Evolutionary conservation across 2,888 invertebrate genomes (phyloP).

Genomic region (Dynastes grantii): DNA sequence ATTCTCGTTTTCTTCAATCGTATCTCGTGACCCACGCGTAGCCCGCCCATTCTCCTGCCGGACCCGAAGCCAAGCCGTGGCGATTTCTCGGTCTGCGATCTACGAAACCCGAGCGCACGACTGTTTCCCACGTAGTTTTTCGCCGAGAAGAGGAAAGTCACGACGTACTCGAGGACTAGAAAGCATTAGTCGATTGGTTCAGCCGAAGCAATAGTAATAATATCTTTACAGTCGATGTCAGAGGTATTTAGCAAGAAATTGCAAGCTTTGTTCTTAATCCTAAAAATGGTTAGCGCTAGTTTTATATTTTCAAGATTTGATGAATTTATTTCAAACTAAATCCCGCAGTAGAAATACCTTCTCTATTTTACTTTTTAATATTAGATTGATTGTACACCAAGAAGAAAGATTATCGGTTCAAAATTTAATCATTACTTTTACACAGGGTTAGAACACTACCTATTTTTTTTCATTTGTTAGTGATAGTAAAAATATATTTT

Average conservation of each 20-base stretch:
- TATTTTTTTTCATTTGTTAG: too few species aligned
- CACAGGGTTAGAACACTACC: too few species aligned
- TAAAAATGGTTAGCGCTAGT: too few species aligned
- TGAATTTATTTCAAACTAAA: too few species aligned
- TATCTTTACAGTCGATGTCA: not conserved
- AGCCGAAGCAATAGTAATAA: not conserved
- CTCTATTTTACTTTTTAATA: too few species aligned
- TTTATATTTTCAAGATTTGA: too few species aligned
- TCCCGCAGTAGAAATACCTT: too few species aligned
- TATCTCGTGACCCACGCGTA: constrained; percentile 23
- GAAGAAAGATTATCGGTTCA: too few species aligned
- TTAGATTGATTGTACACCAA: too few species aligned
- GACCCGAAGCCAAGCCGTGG: not conserved
- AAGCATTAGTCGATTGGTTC: not conserved
- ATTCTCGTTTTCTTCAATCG: not conserved
- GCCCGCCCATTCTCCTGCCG: constrained; percentile 10
- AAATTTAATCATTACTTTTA: too few species aligned
- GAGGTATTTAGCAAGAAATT: not conserved
- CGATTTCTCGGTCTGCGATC: not conserved
- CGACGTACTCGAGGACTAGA: constrained; percentile 20
- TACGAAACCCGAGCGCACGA: not conserved
- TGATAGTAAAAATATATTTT: too few species aligned
- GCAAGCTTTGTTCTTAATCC: too few species aligned
- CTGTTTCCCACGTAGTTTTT: constrained; percentile 34
- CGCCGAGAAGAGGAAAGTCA: constrained; percentile 29